Evolutionary conservation across 2,888 invertebrate genomes (phyloP), one percentile per base, ranked within the genome.

Genomic region (Sarcophaga subvicina): DNA sequence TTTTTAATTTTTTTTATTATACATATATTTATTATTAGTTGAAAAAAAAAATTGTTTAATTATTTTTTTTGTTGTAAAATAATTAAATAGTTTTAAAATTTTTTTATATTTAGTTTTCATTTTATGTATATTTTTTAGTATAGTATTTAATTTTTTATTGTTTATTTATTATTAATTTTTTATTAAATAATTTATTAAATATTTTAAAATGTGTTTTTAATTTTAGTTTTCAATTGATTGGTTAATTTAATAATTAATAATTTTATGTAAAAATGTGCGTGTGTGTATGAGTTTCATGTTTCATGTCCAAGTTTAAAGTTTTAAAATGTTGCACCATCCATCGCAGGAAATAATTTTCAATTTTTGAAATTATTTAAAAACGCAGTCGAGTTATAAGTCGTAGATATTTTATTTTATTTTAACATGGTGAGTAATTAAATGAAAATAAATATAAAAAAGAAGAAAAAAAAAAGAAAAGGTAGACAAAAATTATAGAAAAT

Each of bases 391-490:
- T 37, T 37, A 2, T 10, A 8, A 0, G 37, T 37, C 37, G 37
- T 8, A 8, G 37, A 37, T 37, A 37, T 73, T 75, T 70, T 67
- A 22, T 66, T 27, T 76, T 67, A 10, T 75, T 75, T 62, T 80
- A 67, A 73, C 22, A 91, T 90, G 91, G 90, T 90, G 88, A 90
- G 91, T 90, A 90, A 78, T 67, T 78, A 90, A 90, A 89, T 89
- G 88, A 90, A 88, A 90, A 87, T 88, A 89, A 90, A 90, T 87
- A 87, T 88, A 90, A 89, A 90, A 89, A 89, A 70, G 37, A 88
- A 88, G 88, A 89, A 88, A 87, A 89, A 90, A 89, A 88, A 89
- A 89, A 89, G 2, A 37, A 37, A 37, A 37, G 37, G 84, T 85
- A 88, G 82, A 87, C 86, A 81, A 84, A 87, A 87, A 84, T 85